Evolutionary conservation across 2,797 vertebrate genomes (phyloP).

Genomic region (Acipenser ruthenus): DNA sequence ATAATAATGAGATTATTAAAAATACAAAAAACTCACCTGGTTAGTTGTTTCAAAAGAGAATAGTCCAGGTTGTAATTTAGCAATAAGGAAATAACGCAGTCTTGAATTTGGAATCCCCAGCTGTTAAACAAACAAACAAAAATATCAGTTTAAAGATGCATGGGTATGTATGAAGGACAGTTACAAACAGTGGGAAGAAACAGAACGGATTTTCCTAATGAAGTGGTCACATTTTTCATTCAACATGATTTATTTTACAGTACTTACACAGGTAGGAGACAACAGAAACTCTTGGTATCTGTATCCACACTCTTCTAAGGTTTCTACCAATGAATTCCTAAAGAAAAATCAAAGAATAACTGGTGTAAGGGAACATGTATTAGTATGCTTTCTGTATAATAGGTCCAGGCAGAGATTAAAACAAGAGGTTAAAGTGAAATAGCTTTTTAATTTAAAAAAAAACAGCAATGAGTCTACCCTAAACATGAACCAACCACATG

Average conservation of each 20-base stretch:
- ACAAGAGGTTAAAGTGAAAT: too few relatives aligned
- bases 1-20: too few relatives aligned
- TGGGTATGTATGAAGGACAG: too few relatives aligned
- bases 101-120: slow-evolving; percentile 92
- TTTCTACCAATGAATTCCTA: slow-evolving; percentile 70
- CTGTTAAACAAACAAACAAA: slow-evolving; percentile 46
- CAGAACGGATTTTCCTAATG: too few relatives aligned
- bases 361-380: too few relatives aligned
- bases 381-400: too few relatives aligned
- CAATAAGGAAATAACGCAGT: slow-evolving; percentile 85
- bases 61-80: slow-evolving; percentile 54
- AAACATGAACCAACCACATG: too few relatives aligned
- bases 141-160: too few relatives aligned
- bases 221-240: neutral
- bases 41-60: slow-evolving; percentile 51
- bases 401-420: too few relatives aligned
- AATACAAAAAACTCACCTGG: slow-evolving; percentile 52
- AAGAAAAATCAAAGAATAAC: slow-evolving; percentile 11
- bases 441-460: too few relatives aligned
- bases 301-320: slow-evolving; percentile 71
- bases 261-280: slow-evolving; percentile 81
- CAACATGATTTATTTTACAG: neutral
- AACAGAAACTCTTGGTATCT: slow-evolving; percentile 78
- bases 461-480: too few relatives aligned
- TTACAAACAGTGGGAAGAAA: too few relatives aligned